Evolutionary conservation across 2,888 invertebrate species (phyloP).

Genomic region (Homarus gammarus): DNA sequence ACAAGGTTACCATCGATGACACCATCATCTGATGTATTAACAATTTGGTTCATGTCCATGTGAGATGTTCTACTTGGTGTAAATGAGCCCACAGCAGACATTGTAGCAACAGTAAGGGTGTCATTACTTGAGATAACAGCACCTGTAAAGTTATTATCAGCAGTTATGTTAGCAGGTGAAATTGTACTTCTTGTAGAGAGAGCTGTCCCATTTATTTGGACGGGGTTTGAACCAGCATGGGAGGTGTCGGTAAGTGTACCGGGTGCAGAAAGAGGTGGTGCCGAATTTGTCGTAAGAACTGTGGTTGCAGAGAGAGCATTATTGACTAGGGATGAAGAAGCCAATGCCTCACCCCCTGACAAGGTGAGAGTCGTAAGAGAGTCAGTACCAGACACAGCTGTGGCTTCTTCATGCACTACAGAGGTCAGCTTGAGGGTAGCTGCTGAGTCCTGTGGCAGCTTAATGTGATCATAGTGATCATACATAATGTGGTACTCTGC

Average conservation of each 20-base stretch:
- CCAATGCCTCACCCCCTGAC: conserved; percentile 34
- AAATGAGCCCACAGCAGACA: conserved; percentile 12
- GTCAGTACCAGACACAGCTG: conserved; percentile 24
- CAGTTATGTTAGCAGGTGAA: not conserved
- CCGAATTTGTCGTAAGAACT: conserved; percentile 14
- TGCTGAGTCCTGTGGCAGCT: conserved; percentile 22
- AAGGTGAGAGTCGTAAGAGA: conserved; percentile 41
- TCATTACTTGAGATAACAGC: not conserved
- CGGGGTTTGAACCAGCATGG: not conserved
- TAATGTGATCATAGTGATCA: conserved; percentile 43
- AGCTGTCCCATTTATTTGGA: not conserved
- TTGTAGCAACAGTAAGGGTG: conserved; percentile 28
- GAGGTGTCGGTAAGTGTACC: not conserved
- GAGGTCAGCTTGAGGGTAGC: conserved; percentile 48
- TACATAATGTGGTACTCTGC: conserved; percentile 70
- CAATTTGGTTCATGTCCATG: conserved; percentile 45
- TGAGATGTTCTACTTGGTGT: conserved; percentile 11
- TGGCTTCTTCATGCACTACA: conserved; percentile 14
- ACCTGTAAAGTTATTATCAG: conserved; percentile 17
- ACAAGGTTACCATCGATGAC: conserved; percentile 42
- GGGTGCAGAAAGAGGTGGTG: conserved; percentile 4
- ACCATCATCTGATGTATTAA: conserved; percentile 38
- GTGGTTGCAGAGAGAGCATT: conserved; percentile 1
- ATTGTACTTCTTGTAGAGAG: conserved; percentile 7
- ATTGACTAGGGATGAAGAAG: conserved; percentile 18